Conservation (phyloP, 1,140 invertebrate genomes). For the Belonocnema kinseyi region DNA sequence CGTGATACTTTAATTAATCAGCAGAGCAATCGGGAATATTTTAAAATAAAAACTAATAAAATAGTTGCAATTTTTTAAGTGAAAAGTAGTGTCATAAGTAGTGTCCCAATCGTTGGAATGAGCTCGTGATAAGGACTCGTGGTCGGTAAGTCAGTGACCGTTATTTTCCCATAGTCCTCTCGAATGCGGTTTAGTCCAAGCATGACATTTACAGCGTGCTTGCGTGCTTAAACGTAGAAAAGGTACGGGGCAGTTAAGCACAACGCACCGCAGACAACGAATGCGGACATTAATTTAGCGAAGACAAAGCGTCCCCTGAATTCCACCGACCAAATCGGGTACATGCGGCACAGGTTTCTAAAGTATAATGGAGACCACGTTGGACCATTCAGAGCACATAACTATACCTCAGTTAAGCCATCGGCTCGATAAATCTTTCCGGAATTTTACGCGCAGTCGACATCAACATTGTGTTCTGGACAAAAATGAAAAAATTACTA, state of each 20-base stretch:
- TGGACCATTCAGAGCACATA: constrained; percentile 35
- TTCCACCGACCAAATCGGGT: constrained; percentile 53
- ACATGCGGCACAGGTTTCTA: constrained; percentile 43
- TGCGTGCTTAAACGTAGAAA: constrained; percentile 35
- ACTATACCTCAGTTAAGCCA: constrained; percentile 43
- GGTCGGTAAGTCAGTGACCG: neutral
- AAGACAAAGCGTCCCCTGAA: constrained; percentile 49
- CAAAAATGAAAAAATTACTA: neutral
- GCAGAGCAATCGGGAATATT: too few relatives aligned
- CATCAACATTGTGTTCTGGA: neutral
- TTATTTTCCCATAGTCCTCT: constrained; percentile 19
- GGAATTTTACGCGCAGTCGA: constrained; percentile 39
- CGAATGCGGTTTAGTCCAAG: constrained; percentile 29
- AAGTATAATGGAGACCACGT: constrained; percentile 47
- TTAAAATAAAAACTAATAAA: too few relatives aligned
- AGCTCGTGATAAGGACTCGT: too few relatives aligned
- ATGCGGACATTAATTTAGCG: constrained; percentile 54
- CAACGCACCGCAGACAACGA: constrained; percentile 42
- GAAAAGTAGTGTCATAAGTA: too few relatives aligned
- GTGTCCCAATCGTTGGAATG: too few relatives aligned
- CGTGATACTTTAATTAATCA: too few relatives aligned
- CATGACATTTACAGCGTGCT: constrained; percentile 48
- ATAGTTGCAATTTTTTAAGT: too few relatives aligned
- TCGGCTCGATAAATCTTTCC: constrained; percentile 44
- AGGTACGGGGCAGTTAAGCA: constrained; percentile 22